Conservation (phyloP, 2,888 invertebrate species). For the Caradrina clavipalpis region DNA sequence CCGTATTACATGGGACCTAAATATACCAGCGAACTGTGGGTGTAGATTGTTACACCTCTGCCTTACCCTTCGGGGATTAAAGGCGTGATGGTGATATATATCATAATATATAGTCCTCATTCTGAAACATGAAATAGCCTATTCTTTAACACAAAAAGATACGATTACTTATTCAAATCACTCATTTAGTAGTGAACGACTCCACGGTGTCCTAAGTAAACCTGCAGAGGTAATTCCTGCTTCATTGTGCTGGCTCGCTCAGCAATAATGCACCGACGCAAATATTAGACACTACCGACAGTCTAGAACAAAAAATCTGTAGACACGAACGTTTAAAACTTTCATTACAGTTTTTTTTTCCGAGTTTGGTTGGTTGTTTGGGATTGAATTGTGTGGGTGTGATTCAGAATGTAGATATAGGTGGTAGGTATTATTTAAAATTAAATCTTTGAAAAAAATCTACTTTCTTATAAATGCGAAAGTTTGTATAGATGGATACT, state of each 20-base stretch:
- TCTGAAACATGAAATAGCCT: background rate
- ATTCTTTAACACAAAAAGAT: background rate
- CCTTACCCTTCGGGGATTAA: too few species aligned
- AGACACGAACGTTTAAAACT: conserved; percentile 67
- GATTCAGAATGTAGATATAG: background rate
- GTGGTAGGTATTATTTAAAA: too few species aligned
- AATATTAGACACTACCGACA: conserved; percentile 85
- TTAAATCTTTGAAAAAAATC: too few species aligned
- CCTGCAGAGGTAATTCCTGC: conserved; percentile 78
- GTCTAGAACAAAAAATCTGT: conserved; percentile 71
- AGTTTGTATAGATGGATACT: too few species aligned
- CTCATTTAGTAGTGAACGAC: conserved; percentile 39
- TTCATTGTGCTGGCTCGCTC: conserved; percentile 80
- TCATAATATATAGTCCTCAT: too few species aligned
- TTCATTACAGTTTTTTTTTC: conserved; percentile 64
- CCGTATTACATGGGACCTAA: too few species aligned
- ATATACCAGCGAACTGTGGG: too few species aligned
- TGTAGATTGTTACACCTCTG: too few species aligned
- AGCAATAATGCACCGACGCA: conserved; percentile 87
- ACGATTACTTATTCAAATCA: conserved; percentile 42
- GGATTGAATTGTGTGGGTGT: background rate
- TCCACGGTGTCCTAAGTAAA: conserved; percentile 51
- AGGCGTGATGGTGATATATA: too few species aligned
- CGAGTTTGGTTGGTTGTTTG: background rate
- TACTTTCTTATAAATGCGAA: too few species aligned